Conservation (phyloP, 2,888 invertebrate species). For the Blera fallax region DNA sequence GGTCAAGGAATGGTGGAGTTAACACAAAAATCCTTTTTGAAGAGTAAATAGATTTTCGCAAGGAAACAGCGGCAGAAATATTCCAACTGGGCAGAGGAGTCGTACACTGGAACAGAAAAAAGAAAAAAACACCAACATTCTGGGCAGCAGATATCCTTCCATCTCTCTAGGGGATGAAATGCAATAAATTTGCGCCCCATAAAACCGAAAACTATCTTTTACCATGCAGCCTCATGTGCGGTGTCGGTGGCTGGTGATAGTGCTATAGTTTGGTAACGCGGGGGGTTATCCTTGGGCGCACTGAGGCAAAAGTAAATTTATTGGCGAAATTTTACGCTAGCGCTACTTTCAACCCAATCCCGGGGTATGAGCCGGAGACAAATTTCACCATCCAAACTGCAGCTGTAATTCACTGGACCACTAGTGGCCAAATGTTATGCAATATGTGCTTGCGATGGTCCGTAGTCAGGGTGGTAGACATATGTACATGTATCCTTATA, state of each 20-base stretch:
- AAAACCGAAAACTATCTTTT: slow-evolving; percentile 76
- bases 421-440: slow-evolving; percentile 60
- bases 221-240: slow-evolving; percentile 50
- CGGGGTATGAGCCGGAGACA: slow-evolving; percentile 31
- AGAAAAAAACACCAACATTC: slow-evolving; percentile 22
- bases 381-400: slow-evolving; percentile 37
- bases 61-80: slow-evolving; percentile 29
- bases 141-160: slow-evolving; percentile 59
- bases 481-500: background rate
- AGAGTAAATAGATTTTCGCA: slow-evolving; percentile 61
- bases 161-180: slow-evolving; percentile 72
- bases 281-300: slow-evolving; percentile 62
- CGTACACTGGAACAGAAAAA: slow-evolving; percentile 8
- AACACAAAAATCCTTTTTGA: slow-evolving; percentile 64
- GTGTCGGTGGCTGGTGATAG: slow-evolving; percentile 42
- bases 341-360: slow-evolving; percentile 42
- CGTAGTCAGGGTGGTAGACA: background rate
- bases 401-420: slow-evolving; percentile 62
- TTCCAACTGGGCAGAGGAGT: slow-evolving; percentile 57
- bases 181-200: slow-evolving; percentile 81
- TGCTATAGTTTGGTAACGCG: background rate
- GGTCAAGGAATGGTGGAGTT: slow-evolving; percentile 66
- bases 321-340: slow-evolving; percentile 74
- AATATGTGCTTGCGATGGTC: slow-evolving; percentile 6
- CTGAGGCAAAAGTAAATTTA: slow-evolving; percentile 73